Base-by-base conservation (phyloP, 2,888 invertebrate genomes). In the Eutolmus rufibarbis region DNA sequence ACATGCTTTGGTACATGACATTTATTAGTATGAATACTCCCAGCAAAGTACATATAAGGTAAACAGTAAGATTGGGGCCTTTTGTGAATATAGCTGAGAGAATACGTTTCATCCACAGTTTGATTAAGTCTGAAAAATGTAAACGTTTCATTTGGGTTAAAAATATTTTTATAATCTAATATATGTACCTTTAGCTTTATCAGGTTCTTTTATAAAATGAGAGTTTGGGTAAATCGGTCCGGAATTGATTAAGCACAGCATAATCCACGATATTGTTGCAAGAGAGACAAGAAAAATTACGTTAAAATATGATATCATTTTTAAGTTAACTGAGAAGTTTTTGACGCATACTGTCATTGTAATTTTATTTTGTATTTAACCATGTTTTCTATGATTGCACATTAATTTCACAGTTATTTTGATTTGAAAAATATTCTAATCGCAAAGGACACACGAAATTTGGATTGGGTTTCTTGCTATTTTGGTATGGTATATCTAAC, bases 281-380 rank as follows among this genome's bases (percentile, higher is more conserved):
- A 85, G 85, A 5, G 46, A 46, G 7, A 74, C 12, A 28, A 85
- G 85, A 28, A 85, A 74, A 28, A 85, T 9, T 43, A 34, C 16
- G n/a, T 85, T 85, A 23, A 40, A 85, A 74, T 74, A 74, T n/a
- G 74, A 14, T 14, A 46, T 5, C 85, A 85, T 85, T 85, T 43
- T 46, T 16, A n/a, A 31, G 16, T 9, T n/a, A 34, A 51, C 34
- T 19, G 28, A 19, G 9, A 16, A 7, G n/a, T 51, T 51, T 46
- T 51, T 46, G 14, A 46, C n/a, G 4, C 51, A 51, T 7, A 51
- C 7, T 51, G 5, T n/a, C 1, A 16, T 5, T 16, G 16, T 51
- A 51, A 16, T 51, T 16, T 51, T 16, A 51, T 5, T 19, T 51
- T n/a, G 19, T 51, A n/a, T 51, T 51, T 51, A n/a, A 19, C 51